Conservation (phyloP, 1,140 invertebrate genomes). For the Ceratina japonica region DNA sequence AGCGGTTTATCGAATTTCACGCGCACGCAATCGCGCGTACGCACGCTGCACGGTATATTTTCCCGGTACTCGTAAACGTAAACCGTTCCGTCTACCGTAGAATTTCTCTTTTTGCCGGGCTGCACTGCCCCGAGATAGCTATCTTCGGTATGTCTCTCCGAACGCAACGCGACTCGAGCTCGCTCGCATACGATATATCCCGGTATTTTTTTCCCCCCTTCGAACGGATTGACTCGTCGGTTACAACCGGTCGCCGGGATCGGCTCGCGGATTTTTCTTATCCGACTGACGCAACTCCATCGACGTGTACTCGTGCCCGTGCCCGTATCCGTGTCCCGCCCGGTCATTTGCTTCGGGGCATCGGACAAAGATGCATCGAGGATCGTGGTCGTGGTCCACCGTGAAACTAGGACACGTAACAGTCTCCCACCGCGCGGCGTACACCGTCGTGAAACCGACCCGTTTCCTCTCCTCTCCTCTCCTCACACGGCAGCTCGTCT, state of each 20-base stretch:
- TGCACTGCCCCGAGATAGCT: background rate
- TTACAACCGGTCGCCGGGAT: conserved; percentile 55
- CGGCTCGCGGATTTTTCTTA: conserved; percentile 54
- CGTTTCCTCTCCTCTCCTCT: conserved; percentile 13
- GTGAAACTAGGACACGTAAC: conserved; percentile 59
- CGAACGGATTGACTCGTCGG: conserved; percentile 52
- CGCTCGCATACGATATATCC: conserved; percentile 36
- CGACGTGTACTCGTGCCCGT: conserved; percentile 21
- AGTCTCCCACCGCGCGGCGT: conserved; percentile 2
- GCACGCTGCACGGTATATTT: background rate
- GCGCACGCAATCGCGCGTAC: background rate
- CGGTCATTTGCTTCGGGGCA: conserved; percentile 28
- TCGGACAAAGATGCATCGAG: conserved; percentile 58
- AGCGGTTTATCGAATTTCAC: background rate
- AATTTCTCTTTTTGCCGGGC: conserved; percentile 29
- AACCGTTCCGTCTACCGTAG: background rate
- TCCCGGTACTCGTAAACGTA: background rate
- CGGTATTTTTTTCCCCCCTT: conserved; percentile 22
- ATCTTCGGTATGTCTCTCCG: conserved; percentile 27
- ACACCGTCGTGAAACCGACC: background rate
- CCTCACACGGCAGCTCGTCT: background rate
- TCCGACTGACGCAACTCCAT: conserved; percentile 57
- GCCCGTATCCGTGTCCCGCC: background rate
- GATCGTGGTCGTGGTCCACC: conserved; percentile 7
- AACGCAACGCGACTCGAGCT: conserved; percentile 37